phyloP scores from a whole-genome alignment of 2,888 invertebrate species.

The Pandemis corylana region DNA sequence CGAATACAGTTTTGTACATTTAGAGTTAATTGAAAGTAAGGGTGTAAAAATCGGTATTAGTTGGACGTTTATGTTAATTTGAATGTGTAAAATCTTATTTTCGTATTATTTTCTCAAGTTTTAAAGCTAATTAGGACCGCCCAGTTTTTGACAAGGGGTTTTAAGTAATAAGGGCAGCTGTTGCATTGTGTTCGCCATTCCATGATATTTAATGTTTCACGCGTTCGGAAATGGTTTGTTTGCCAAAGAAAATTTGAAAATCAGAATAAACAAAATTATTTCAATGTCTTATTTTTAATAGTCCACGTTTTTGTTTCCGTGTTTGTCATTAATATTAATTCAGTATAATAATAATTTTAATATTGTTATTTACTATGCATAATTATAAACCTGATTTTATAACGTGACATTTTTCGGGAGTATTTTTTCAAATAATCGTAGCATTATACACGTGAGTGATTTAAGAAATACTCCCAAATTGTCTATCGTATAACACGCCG shows the following conservation, averaged over 20 bases:
- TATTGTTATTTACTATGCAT: constrained; percentile 78
- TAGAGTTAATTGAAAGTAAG: background rate
- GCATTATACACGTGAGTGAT: constrained; percentile 52
- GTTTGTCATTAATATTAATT: constrained; percentile 73
- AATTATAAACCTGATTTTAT: constrained; percentile 72
- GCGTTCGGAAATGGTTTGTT: constrained; percentile 71
- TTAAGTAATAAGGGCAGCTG: constrained; percentile 79
- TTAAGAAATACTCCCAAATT: constrained; percentile 76
- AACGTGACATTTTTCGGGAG: constrained; percentile 70
- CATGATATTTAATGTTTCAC: constrained; percentile 66
- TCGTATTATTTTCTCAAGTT: background rate
- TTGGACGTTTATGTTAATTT: background rate
- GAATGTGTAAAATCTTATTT: constrained; percentile 4
- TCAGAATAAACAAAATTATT: constrained; percentile 62
- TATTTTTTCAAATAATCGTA: constrained; percentile 65
- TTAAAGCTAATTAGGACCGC: background rate
- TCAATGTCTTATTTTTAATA: constrained; percentile 57
- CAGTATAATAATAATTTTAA: constrained; percentile 60
- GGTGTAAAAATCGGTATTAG: constrained; percentile 1
- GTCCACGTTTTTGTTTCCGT: constrained; percentile 62
- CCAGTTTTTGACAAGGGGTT: constrained; percentile 4
- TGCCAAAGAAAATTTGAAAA: constrained; percentile 78
- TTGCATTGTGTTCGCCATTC: constrained; percentile 76
- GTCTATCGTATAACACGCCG: constrained; percentile 56
- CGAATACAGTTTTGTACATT: constrained; percentile 4